phyloP scores from a whole-genome alignment of 2,888 invertebrate species.

The Pyrocoelia pectoralis region DNA sequence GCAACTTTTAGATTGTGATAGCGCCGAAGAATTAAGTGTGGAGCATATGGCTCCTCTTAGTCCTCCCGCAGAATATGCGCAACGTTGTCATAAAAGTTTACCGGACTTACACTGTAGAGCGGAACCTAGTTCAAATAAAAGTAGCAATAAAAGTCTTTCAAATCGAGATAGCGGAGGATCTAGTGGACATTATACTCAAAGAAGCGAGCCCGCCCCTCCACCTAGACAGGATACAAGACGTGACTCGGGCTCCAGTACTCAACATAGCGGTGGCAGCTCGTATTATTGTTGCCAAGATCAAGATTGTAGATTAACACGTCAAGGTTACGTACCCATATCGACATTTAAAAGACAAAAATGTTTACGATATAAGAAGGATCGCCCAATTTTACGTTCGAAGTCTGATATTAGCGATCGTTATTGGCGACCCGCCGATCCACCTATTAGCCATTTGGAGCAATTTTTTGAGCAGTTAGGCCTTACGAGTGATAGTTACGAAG shows the following conservation, averaged over 20 bases:
- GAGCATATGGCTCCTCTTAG: constrained; percentile 68
- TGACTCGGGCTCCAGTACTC: constrained; percentile 81
- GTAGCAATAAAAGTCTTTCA: constrained; percentile 60
- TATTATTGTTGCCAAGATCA: constrained; percentile 59
- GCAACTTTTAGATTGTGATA: constrained; percentile 77
- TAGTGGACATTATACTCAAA: constrained; percentile 83
- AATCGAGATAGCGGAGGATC: constrained; percentile 85
- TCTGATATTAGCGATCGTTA: constrained; percentile 82
- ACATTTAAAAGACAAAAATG: constrained; percentile 78
- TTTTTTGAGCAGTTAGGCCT: constrained; percentile 93
- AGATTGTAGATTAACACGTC: constrained; percentile 50
- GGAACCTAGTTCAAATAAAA: constrained; percentile 59
- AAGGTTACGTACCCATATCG: constrained; percentile 51
- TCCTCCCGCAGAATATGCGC: constrained; percentile 76
- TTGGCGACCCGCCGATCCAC: constrained; percentile 61
- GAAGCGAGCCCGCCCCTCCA: constrained; percentile 74
- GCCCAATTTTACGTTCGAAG: constrained; percentile 84
- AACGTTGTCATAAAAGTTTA: constrained; percentile 80
- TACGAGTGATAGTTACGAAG: constrained; percentile 68
- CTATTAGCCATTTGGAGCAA: constrained; percentile 78
- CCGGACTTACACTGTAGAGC: constrained; percentile 65
- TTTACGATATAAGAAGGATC: constrained; percentile 66
- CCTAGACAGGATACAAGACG: constrained; percentile 64
- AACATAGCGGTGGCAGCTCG: constrained; percentile 68
- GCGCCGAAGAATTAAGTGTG: constrained; percentile 69